Conservation (phyloP, 2,113 vertebrate species). For the Uria aalge region DNA sequence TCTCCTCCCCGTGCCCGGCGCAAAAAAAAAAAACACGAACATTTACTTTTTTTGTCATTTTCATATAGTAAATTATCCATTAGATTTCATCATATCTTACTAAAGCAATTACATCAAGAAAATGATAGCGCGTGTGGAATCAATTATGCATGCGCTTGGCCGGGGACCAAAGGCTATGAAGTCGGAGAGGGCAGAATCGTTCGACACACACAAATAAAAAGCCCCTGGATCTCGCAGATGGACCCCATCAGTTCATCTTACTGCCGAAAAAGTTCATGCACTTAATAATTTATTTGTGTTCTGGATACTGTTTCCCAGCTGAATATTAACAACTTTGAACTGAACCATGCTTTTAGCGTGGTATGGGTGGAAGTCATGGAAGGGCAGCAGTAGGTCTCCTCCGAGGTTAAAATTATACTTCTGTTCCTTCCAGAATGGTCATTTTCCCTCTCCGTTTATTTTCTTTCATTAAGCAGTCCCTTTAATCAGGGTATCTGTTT, state of each 20-base stretch:
- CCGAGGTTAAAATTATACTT: conserved; percentile 76
- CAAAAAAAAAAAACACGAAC: conserved; percentile 9
- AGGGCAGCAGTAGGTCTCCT: conserved; percentile 82
- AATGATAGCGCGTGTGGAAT: conserved; percentile 95
- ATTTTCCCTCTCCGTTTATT: conserved; percentile 77
- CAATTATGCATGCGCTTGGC: conserved; percentile 99
- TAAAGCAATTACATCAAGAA: conserved; percentile 99
- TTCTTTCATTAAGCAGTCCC: conserved; percentile 86
- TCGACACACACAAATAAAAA: conserved; percentile 86
- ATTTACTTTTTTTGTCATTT: conserved; percentile 84
- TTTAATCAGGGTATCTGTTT: conserved; percentile 85
- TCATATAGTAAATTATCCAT: conserved; percentile 93
- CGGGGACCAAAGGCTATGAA: conserved; percentile 93
- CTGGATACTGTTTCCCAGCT: conserved; percentile 99
- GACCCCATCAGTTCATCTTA: conserved; percentile 99
- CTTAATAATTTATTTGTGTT: conserved; percentile 99
- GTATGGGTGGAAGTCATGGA: conserved; percentile 82
- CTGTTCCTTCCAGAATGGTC: conserved; percentile 72
- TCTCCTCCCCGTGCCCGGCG: not conserved
- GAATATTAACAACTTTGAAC: conserved; percentile 99
- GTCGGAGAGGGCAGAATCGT: conserved; percentile 87
- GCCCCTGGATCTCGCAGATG: conserved; percentile 92
- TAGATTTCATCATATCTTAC: conserved; percentile 99
- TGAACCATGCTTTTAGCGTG: conserved; percentile 89
- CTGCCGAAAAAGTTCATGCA: conserved; percentile 99